Evolutionary conservation across 2,113 vertebrate species (phyloP).

Genomic region (Regulus satrapa): DNA sequence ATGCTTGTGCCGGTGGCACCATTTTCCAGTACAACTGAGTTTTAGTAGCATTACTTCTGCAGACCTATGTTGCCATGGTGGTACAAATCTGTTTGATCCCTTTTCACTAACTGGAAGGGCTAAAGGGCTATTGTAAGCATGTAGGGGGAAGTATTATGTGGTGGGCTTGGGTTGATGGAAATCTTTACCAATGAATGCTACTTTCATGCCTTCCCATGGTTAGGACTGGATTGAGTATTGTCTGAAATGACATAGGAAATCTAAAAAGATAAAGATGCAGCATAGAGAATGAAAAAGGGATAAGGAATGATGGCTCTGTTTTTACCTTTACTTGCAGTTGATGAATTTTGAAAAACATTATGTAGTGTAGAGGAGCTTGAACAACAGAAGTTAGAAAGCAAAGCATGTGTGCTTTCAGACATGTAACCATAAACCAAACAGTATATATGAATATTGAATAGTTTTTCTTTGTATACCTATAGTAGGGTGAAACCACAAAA

Average conservation of each 20-base stretch:
- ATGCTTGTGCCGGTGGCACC: neutral
- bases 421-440: neutral
- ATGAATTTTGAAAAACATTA: neutral
- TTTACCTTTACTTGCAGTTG: neutral
- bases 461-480: neutral
- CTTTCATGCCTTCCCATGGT: neutral
- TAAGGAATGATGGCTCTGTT: neutral
- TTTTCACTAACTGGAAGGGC: neutral
- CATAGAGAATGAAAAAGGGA: neutral
- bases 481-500: neutral
- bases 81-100: neutral
- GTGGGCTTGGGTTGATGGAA: neutral
- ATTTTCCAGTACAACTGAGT: neutral
- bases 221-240: neutral
- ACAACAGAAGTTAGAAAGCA: neutral
- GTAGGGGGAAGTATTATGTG: accelerated
- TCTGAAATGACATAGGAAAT: neutral
- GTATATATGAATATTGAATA: neutral
- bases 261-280: neutral
- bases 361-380: neutral
- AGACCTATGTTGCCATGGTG: neutral
- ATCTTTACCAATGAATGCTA: neutral
- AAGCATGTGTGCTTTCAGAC: neutral
- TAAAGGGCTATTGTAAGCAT: accelerated
- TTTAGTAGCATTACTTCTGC: neutral